Evolutionary conservation across 1,140 invertebrate species (phyloP).

Genomic region (Eupeodes corollae): DNA sequence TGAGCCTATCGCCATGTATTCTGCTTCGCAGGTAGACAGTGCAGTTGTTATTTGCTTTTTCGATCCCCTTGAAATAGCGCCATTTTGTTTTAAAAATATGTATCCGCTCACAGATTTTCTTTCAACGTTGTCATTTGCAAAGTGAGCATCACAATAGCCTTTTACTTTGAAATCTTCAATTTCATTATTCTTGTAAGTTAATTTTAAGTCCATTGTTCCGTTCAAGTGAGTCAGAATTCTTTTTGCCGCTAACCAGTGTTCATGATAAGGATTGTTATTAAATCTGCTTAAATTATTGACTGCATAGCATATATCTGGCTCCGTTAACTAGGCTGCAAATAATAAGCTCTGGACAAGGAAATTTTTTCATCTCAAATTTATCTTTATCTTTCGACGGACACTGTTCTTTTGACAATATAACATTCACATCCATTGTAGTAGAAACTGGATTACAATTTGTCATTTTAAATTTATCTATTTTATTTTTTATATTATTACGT

Average conservation of each 20-base stretch:
- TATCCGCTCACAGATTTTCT: constrained; percentile 4
- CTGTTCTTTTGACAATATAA: neutral
- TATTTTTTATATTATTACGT: too few species aligned
- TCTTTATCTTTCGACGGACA: neutral
- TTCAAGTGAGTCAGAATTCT: neutral
- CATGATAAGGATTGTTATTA: constrained; percentile 7
- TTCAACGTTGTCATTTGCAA: constrained; percentile 3
- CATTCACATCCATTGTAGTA: constrained; percentile 1
- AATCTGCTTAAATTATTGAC: constrained; percentile 16
- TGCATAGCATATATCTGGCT: constrained; percentile 30
- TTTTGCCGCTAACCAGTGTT: constrained; percentile 9
- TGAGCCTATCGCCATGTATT: constrained; percentile 6
- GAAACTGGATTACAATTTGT: constrained; percentile 2
- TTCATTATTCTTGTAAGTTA: constrained; percentile 17
- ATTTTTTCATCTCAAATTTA: constrained; percentile 2
- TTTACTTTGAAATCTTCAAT: constrained; percentile 5
- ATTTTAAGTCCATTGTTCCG: neutral
- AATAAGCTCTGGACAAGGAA: constrained; percentile 17
- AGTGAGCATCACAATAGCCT: constrained; percentile 3
- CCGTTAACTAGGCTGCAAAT: constrained; percentile 17
- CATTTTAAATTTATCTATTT: too few species aligned
- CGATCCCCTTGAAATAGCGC: constrained; percentile 2
- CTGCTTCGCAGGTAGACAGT: constrained; percentile 21
- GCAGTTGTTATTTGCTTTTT: constrained; percentile 16
- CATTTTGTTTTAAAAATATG: constrained; percentile 4